Evolutionary conservation across 1,140 invertebrate genomes (phyloP).

Genomic region (Bombus sibiricus): DNA sequence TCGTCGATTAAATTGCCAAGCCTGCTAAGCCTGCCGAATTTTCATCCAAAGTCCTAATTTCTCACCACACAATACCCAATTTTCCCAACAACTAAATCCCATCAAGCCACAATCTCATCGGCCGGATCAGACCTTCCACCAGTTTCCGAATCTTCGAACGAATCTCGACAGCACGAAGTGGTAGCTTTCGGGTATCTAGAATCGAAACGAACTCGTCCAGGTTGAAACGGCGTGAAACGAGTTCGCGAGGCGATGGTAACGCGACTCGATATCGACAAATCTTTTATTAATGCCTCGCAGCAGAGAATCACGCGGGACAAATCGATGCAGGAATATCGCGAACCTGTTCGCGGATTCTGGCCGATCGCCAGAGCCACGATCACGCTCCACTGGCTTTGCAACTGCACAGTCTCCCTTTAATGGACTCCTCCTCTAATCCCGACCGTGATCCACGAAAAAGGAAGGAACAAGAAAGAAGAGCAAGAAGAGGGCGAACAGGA

Average conservation of each 20-base stretch:
- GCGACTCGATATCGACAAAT: slow-evolving; percentile 39
- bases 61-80: no score
- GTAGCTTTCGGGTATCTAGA: background rate
- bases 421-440: slow-evolving; percentile 71
- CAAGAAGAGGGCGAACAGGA: slow-evolving; percentile 25
- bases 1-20: no score
- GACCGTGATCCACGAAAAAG: slow-evolving; percentile 49
- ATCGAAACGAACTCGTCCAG: background rate
- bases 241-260: background rate
- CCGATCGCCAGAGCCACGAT: slow-evolving; percentile 48
- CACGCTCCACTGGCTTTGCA: slow-evolving; percentile 47
- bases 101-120: background rate
- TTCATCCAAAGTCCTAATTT: no score
- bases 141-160: background rate
- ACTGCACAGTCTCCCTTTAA: slow-evolving; percentile 56
- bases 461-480: background rate
- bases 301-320: slow-evolving; percentile 13
- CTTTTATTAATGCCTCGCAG: slow-evolving; percentile 39
- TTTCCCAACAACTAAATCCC: no score
- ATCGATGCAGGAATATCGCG: slow-evolving; percentile 34
- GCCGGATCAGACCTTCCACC: background rate
- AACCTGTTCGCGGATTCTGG: slow-evolving; percentile 45
- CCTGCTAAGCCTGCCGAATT: no score
- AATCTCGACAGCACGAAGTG: background rate
- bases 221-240: background rate